Evolutionary conservation across 1,140 invertebrate genomes (phyloP).

Genomic region (Scaptodrosophila lebanonensis): DNA sequence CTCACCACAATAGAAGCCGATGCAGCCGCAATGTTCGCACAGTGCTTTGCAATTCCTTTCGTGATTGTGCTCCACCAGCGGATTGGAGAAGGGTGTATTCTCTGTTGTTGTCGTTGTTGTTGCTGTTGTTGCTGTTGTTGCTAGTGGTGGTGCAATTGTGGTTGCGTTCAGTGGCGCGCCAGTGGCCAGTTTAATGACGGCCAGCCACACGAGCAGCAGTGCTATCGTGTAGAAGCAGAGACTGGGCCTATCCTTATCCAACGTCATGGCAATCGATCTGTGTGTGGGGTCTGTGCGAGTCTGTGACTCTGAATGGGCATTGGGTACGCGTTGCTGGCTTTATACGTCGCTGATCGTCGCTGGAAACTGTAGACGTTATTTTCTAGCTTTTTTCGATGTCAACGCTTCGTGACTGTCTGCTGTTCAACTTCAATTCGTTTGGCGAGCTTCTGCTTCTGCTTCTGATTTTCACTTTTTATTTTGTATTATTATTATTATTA

Average conservation of each 20-base stretch:
- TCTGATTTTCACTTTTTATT: too few relatives aligned
- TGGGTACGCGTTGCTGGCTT: constrained; percentile 28
- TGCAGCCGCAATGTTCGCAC: constrained; percentile 67
- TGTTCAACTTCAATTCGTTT: constrained; percentile 48
- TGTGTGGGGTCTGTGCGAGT: constrained; percentile 20
- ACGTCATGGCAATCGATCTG: constrained; percentile 35
- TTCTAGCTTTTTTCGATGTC: constrained; percentile 17
- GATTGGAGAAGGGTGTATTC: constrained; percentile 29
- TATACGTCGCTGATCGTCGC: constrained; percentile 57
- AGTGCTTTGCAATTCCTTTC: constrained; percentile 64
- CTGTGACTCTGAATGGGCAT: constrained; percentile 35
- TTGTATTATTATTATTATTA: too few relatives aligned
- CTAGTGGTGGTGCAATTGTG: not conserved
- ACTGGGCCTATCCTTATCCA: constrained; percentile 15
- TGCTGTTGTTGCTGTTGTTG: constrained; percentile 3
- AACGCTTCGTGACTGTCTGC: constrained; percentile 58
- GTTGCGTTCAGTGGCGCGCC: constrained; percentile 7
- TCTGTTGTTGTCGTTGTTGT: constrained; percentile 3
- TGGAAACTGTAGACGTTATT: constrained; percentile 60
- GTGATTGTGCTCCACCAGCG: constrained; percentile 44
- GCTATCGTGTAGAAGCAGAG: constrained; percentile 14
- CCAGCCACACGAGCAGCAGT: constrained; percentile 37
- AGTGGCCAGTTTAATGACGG: constrained; percentile 16
- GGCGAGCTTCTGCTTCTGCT: too few relatives aligned
- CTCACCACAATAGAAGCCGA: constrained; percentile 75